These are phyloP conservation scores for Troglohyphantes excavatus DNA, from an alignment of 2,888 invertebrate genomes.

Conservation along the genomic window DNA sequence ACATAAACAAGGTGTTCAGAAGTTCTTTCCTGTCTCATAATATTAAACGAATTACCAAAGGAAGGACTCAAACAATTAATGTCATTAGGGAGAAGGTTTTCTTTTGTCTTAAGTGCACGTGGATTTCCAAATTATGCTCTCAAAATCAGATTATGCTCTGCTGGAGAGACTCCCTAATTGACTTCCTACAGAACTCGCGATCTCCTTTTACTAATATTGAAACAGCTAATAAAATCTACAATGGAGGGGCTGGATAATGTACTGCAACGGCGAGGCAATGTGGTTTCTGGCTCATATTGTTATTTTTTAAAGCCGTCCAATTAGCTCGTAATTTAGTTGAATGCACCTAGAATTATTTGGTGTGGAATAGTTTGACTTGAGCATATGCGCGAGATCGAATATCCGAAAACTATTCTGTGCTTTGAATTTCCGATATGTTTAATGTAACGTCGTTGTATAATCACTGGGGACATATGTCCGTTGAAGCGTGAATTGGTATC, in stretches of 20 bases:
- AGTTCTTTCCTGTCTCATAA: slow-evolving; percentile 17
- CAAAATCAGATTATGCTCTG: slow-evolving; percentile 48
- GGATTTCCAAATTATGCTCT: slow-evolving; percentile 44
- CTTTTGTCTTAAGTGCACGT: slow-evolving; percentile 8
- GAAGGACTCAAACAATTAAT: slow-evolving; percentile 48
- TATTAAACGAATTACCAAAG: slow-evolving; percentile 56
- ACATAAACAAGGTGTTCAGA: slow-evolving; percentile 28
- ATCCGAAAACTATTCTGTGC: not conserved
- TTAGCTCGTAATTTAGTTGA: slow-evolving; percentile 6
- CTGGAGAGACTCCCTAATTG: slow-evolving; percentile 41
- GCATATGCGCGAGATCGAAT: not conserved
- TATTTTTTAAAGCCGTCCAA: not conserved
- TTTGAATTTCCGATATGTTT: not conserved
- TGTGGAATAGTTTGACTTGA: not conserved
- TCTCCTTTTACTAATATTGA: slow-evolving; percentile 65
- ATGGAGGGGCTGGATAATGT: not conserved
- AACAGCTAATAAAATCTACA: slow-evolving; percentile 55
- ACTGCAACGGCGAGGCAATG: not conserved
- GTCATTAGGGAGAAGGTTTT: slow-evolving; percentile 49
- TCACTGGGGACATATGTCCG: no score
- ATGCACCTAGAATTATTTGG: not conserved
- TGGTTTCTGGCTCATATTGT: not conserved
- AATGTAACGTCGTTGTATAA: no score
- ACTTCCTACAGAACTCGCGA: slow-evolving; percentile 18
- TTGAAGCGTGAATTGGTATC: not conserved